Conservation (phyloP, 92 coral and sea anemone species). For the Chrysogorgia sp. region DNA sequence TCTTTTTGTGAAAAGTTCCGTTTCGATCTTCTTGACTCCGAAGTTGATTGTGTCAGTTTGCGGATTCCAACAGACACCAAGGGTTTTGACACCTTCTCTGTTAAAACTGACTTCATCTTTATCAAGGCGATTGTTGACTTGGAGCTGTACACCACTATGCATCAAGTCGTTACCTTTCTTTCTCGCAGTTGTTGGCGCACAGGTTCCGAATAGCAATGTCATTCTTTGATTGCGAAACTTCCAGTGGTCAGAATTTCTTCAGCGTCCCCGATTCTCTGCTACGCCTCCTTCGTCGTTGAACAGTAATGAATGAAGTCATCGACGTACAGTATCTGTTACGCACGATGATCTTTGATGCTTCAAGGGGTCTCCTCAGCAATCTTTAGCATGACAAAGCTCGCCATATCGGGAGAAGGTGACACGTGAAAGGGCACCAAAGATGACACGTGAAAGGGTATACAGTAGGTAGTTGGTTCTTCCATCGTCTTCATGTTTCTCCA, state of each 20-base stretch:
- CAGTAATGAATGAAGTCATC: no score
- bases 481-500: conserved; percentile 52
- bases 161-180: neutral
- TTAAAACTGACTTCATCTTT: conserved; percentile 27
- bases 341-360: no score
- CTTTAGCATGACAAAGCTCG: no score
- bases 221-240: conserved; percentile 47
- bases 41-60: conserved; percentile 24
- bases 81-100: conserved; percentile 36
- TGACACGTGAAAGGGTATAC: no score
- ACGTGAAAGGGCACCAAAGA: no score
- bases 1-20: conserved; percentile 28
- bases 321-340: no score
- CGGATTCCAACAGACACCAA: conserved; percentile 48
- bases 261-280: neutral
- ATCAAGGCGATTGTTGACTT: neutral
- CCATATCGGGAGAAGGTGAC: no score
- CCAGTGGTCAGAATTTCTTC: conserved; percentile 37
- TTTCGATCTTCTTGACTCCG: conserved; percentile 20
- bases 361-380: no score
- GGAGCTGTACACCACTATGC: neutral
- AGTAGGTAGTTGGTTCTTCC: no score
- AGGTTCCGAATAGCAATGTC: neutral
- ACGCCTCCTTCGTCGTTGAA: neutral
- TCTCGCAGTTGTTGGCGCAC: neutral